Base-by-base conservation (phyloP, 2,797 vertebrate genomes). In the Naso thynnoides region DNA sequence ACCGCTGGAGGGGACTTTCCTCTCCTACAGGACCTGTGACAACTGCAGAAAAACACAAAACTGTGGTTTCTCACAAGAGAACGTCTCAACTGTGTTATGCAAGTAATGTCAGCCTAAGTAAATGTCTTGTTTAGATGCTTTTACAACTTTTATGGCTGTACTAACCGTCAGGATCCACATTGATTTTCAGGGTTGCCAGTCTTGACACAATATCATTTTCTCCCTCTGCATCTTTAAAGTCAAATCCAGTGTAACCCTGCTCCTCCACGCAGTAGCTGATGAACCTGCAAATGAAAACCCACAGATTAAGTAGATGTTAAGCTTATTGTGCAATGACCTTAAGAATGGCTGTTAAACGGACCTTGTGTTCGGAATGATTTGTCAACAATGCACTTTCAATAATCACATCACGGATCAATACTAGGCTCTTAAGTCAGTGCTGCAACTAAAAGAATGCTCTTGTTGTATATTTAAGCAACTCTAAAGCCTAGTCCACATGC, bases 191-290 rank as follows among this genome's bases (percentile, higher is more conserved):
- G 33, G 68, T 68, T 0, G 87, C 78, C 69, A 95, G 68, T 33
- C 78, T 85, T 4, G 62, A 69, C 45, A 91, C 78, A 16, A 94
- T 29, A 1, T 92, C 89, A 0, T 92, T 91, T 48, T 94, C 92
- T n/a, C 81, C 91, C 24, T 94, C 91, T 26, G 77, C 79, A 1
- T 93, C 86, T 0, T 57, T 68, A 19, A 90, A 90, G 78, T 93
- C 76, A 49, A 91, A 91, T 23, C 94, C 94, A 15, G 72, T 74
- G 87, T 92, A 94, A 7, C 89, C 91, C 8, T 85, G 65, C 70
- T 91, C 84, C 8, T 82, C 50, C 66, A 90, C 83, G 60, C 94
- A 95, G 86, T 94, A 94, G 47, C 31, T 81, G 82, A 95, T 93
- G 66, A 95, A 94, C 72, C 94, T 95, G 71, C 15, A 62, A 59